Percentiles rank a stretch among this genome's conserved stretches.
Conservation (phyloP, 2,797 vertebrate genomes). For the Threskiornis aethiopicus region DNA sequence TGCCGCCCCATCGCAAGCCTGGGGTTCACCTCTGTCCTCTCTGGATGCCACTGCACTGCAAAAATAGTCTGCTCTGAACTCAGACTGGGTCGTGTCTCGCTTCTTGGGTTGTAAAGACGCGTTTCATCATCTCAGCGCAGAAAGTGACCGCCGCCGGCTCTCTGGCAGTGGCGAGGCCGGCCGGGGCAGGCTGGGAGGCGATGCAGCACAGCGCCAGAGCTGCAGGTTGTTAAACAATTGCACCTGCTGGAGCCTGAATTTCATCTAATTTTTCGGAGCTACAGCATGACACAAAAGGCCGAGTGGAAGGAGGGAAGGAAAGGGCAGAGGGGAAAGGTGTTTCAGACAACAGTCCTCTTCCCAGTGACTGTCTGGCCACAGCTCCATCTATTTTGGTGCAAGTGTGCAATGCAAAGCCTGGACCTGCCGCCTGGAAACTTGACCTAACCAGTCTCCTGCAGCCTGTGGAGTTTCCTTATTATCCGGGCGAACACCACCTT, state of each 20-base stretch:
- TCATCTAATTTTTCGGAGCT: neutral
- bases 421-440: neutral
- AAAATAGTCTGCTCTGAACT: neutral
- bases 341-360: neutral
- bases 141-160: neutral
- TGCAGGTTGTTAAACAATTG: neutral
- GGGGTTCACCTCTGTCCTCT: neutral
- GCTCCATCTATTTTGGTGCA: neutral
- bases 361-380: neutral
- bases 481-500: neutral
- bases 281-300: neutral
- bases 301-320: neutral
- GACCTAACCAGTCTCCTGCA: neutral
- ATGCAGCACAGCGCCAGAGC: fast-evolving
- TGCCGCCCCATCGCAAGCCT: neutral
- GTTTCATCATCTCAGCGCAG: neutral
- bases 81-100: neutral
- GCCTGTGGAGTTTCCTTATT: neutral
- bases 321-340: neutral
- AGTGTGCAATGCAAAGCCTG: neutral
- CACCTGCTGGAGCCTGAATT: neutral
- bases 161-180: fast-evolving
- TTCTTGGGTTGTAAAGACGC: neutral
- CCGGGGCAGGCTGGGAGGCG: neutral
- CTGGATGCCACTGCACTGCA: neutral